Base-by-base conservation (phyloP, 2,888 invertebrate species). In the Microplitis manilae region DNA sequence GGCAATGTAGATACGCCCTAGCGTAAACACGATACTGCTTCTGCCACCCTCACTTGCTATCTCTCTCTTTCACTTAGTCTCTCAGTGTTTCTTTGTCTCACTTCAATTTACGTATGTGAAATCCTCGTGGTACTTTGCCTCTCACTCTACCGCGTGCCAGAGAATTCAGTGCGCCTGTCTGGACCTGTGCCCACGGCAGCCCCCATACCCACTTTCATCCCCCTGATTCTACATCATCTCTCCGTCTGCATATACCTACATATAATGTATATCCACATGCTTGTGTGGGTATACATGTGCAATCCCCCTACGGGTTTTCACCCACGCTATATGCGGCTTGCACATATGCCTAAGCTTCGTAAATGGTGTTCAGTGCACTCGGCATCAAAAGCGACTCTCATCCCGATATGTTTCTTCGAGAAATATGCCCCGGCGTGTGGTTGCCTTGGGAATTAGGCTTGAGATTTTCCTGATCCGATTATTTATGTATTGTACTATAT, bases 11-110 rank as follows among this genome's bases (percentile, higher is more conserved):
- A 81, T 81, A 81, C 79, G 79, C 79, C 75, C 80, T 78, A 79
- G 79, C 79, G 77, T 83, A 82, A 83, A 83, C 82, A 82, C 81
- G 81, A 81, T 79, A 80, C 79, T 80, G 78, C 79, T 79, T 69
- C 73, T 70, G 70, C 40, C 73, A 30, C 41, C 60, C 60, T 65
- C 69, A 38, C n/a, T 7, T 65, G 5, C 5, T 65, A 9, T 30
- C 30, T 30, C 5, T 65, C 41, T 15, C 64, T 40, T 40, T 65
- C 65, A 13, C 65, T 30, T 4, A 2, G 30, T 30, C 73, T 50
- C 50, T 50, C 13, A 30, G 30, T 4, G 50, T 13, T 50, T 50
- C 50, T 50, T 50, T 50, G 50, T 50, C 50, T 50, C 50, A 8
- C 50, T 50, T 4, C 13, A 50, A 50, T 50, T 20, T 59, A 50